Conservation (phyloP, 2,888 invertebrate genomes). For the Tineola bisselliella region DNA sequence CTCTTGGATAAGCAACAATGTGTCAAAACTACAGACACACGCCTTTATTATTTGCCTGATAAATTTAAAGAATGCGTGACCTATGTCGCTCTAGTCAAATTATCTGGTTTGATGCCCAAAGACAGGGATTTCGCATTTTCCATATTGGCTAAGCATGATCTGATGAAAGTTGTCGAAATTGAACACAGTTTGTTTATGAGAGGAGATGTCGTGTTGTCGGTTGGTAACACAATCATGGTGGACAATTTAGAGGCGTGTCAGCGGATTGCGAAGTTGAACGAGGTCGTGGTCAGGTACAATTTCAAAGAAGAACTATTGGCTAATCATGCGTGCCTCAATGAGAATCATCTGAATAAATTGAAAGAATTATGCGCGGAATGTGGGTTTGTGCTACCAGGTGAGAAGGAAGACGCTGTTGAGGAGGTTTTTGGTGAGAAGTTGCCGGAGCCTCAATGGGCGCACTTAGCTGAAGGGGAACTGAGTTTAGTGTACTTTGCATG, state of each 20-base stretch:
- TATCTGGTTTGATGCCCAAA: constrained; percentile 44
- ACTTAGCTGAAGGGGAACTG: constrained; percentile 44
- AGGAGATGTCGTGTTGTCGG: constrained; percentile 61
- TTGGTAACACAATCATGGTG: constrained; percentile 72
- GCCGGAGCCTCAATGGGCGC: constrained; percentile 49
- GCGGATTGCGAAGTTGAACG: constrained; percentile 54
- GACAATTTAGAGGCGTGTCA: constrained; percentile 70
- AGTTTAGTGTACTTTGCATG: constrained; percentile 50
- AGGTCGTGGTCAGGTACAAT: constrained; percentile 58
- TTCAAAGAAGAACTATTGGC: constrained; percentile 62
- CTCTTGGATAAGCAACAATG: constrained; percentile 70
- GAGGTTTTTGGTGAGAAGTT: constrained; percentile 17
- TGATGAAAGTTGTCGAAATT: constrained; percentile 33
- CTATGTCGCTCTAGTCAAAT: constrained; percentile 41
- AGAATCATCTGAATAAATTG: constrained; percentile 57
- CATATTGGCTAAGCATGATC: constrained; percentile 31
- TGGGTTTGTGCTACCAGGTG: constrained; percentile 25
- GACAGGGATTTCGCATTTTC: constrained; percentile 52
- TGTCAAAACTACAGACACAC: constrained; percentile 40
- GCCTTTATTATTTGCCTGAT: constrained; percentile 59
- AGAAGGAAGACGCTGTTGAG: constrained; percentile 21
- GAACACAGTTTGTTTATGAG: constrained; percentile 45
- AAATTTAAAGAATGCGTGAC: constrained; percentile 54
- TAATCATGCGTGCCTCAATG: constrained; percentile 42
- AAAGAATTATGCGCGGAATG: constrained; percentile 48